These are phyloP conservation scores for Scaptodrosophila latifasciaeformis DNA, from an alignment of 2,888 invertebrate species.

Conservation along the genomic window DNA sequence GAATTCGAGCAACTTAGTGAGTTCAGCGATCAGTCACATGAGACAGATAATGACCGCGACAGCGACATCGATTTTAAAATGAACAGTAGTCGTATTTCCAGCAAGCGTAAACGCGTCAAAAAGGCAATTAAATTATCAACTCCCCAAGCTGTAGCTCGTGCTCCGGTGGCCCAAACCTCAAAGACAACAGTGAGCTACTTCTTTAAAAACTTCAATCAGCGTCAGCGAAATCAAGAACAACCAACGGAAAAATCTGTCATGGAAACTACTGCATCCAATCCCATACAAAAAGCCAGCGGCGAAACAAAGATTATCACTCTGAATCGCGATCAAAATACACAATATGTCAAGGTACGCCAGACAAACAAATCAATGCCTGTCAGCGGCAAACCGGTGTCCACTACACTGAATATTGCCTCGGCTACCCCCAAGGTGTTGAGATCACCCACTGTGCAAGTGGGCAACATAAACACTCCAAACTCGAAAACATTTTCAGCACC, in stretches of 20 bases:
- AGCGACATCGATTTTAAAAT: conserved; percentile 81
- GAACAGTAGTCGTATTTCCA: conserved; percentile 74
- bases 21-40: conserved; percentile 75
- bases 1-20: conserved; percentile 76
- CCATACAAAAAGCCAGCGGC: background rate
- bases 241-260: no score
- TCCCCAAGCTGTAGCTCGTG: conserved; percentile 15
- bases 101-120: conserved; percentile 59
- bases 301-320: no score
- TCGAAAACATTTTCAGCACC: conserved; percentile 28
- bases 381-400: no score
- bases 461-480: conserved; percentile 4
- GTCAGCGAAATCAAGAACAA: conserved; percentile 28
- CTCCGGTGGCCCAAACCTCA: background rate
- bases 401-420: no score
- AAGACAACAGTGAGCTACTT: no score
- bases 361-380: conserved; percentile 33
- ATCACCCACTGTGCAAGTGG: conserved; percentile 14
- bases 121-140: conserved; percentile 25
- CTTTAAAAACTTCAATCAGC: conserved; percentile 36
- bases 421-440: conserved; percentile 34
- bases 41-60: conserved; percentile 77
- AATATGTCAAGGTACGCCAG: conserved; percentile 42
- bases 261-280: background rate
- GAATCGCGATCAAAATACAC: conserved; percentile 20